Evolutionary conservation across 2,113 vertebrate genomes (phyloP), one percentile per base, ranked within the genome.

Genomic region (Pavo muticus): DNA sequence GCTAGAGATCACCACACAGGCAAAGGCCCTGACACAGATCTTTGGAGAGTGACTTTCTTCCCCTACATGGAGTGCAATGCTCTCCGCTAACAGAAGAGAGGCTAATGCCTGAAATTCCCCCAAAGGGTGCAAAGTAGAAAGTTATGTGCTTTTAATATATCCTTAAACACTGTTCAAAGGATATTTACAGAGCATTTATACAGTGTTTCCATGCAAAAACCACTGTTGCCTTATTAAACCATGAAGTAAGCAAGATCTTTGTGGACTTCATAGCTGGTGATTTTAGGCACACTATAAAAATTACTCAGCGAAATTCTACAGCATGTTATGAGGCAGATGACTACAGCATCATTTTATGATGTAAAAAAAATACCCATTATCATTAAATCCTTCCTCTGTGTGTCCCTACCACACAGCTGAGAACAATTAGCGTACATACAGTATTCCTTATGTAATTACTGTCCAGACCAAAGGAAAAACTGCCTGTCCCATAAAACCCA

Each of bases 41-140:
- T 84, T 83, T 59, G 72, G 42, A 95, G 63, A 88, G 29, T 59
- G 17, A 59, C 75, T 86, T 77, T 91, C 44, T 85, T 80, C 64
- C 72, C 72, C 83, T 91, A 88, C 80, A 77, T 76, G 73, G 30
- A 71, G 19, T 5, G 14, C 56, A 88, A 68, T 64, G 32, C 56
- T 83, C 72, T 39, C 47, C 30, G 60, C 39, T 90, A 79, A 71
- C 20, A 42, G 60, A 88, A 64, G 52, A 81, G 9, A 21, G 71
- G 47, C 39, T 75, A 85, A 82, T 79, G 54, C 52, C 67, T 79
- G 48, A 93, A 95, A 84, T 84, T 56, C 47, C 45, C 84, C 35
- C 39, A 84, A 91, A 57, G 70, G 29, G 47, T 61, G 23, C 44
- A 81, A 82, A 69, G 57, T 21, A 89, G 69, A 65, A 81, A 40